These are phyloP conservation scores for Xanthostigma xanthostigma DNA, from an alignment of 2,888 invertebrate genomes.

Conservation along the genomic window DNA sequence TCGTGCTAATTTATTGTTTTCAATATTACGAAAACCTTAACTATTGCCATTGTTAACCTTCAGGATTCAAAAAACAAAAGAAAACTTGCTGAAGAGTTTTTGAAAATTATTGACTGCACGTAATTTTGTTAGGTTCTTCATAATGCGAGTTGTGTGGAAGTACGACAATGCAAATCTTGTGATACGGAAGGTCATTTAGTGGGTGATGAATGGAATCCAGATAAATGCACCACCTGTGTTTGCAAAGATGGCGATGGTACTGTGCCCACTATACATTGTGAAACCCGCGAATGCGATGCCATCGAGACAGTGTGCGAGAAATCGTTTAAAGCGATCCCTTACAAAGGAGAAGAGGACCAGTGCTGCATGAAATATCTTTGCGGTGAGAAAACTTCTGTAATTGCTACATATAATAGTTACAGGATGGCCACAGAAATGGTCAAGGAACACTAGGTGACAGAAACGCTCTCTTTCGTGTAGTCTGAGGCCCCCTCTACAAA, in stretches of 20 bases:
- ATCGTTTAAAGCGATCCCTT: conserved; percentile 36
- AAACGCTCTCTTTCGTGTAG: too few species aligned
- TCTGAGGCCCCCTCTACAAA: too few species aligned
- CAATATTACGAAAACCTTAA: too few species aligned
- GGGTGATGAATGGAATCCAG: conserved; percentile 52
- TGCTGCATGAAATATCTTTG: conserved; percentile 62
- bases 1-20: too few species aligned
- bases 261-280: conserved; percentile 42
- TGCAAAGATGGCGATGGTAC: conserved; percentile 41
- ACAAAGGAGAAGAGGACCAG: conserved; percentile 35
- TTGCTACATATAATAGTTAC: too few species aligned
- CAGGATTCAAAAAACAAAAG: conserved; percentile 2
- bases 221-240: conserved; percentile 58
- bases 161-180: conserved; percentile 52
- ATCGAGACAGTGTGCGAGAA: conserved; percentile 42
- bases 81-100: neutral
- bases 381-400: conserved; percentile 28
- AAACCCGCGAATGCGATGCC: conserved; percentile 40
- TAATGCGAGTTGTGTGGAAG: conserved; percentile 56
- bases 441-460: too few species aligned
- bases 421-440: too few species aligned
- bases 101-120: conserved; percentile 1
- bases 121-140: conserved; percentile 37
- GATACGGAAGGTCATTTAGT: conserved; percentile 54
- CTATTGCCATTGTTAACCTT: neutral